Evolutionary conservation across 2,888 invertebrate genomes (phyloP).

Genomic region (Agapetus fuscipes): DNA sequence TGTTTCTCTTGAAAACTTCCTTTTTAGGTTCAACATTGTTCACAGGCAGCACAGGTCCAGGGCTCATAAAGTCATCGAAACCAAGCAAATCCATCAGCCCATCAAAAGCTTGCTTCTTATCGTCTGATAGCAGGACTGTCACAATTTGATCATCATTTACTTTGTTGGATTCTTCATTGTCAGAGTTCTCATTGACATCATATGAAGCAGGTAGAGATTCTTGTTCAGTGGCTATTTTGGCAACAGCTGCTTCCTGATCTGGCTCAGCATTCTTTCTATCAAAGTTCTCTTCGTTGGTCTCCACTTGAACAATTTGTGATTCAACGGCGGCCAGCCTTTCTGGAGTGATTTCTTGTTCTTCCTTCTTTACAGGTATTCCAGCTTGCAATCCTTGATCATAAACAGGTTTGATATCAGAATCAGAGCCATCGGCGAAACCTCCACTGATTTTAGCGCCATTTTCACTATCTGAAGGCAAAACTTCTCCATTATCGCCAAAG

Average conservation of each 20-base stretch:
- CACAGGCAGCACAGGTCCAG: not conserved
- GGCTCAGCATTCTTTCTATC: not conserved
- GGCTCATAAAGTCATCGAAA: slow-evolving; percentile 14
- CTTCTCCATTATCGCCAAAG: slow-evolving; percentile 36
- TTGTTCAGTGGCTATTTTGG: slow-evolving; percentile 19
- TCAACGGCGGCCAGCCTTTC: slow-evolving; percentile 33
- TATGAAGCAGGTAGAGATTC: not conserved
- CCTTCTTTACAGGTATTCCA: slow-evolving; percentile 17
- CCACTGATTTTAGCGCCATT: slow-evolving; percentile 16
- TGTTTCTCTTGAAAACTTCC: not conserved
- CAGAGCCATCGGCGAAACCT: slow-evolving; percentile 29
- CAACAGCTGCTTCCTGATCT: slow-evolving; percentile 17
- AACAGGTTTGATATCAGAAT: slow-evolving; percentile 24
- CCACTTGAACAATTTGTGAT: slow-evolving; percentile 34
- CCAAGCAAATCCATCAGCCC: slow-evolving; percentile 37
- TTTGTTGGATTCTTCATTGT: not conserved
- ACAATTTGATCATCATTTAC: not conserved
- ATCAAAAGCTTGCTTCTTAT: slow-evolving; percentile 38
- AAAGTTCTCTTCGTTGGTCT: not conserved
- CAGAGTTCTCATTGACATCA: not conserved
- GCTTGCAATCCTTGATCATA: slow-evolving; percentile 26
- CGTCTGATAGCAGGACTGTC: slow-evolving; percentile 26
- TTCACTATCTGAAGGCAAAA: slow-evolving; percentile 19
- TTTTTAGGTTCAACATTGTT: not conserved
- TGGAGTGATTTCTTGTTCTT: slow-evolving; percentile 23